Percentiles rank a stretch among this genome's conserved stretches.
These are phyloP conservation scores for Castor canadensis DNA, from an alignment of 2,113 vertebrate genomes.

Conservation along the genomic window DNA sequence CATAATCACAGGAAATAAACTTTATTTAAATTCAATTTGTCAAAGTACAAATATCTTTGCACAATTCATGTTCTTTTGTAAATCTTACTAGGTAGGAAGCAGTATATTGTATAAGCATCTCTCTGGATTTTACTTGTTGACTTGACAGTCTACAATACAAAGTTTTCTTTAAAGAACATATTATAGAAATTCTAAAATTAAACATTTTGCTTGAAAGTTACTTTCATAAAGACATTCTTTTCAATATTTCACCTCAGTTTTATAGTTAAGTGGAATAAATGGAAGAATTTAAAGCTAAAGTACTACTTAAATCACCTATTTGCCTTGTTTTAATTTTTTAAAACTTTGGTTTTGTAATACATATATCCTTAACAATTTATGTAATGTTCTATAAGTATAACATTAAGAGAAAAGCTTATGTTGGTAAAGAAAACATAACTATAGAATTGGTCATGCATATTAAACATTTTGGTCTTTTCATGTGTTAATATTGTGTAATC, in stretches of 20 bases:
- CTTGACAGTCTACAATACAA: constrained; percentile 55
- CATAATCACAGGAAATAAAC: constrained; percentile 68
- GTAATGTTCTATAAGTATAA: constrained; percentile 39
- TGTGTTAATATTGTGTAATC: not conserved
- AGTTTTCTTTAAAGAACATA: constrained; percentile 63
- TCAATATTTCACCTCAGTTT: constrained; percentile 44
- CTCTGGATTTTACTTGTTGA: constrained; percentile 50
- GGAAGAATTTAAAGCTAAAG: constrained; percentile 49
- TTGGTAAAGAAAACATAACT: constrained; percentile 55
- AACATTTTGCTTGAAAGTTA: constrained; percentile 47
- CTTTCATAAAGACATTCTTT: constrained; percentile 30
- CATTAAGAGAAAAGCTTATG: constrained; percentile 50
- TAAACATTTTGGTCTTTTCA: constrained; percentile 37
- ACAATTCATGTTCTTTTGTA: constrained; percentile 42
- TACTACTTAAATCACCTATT: constrained; percentile 58
- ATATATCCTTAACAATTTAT: constrained; percentile 59
- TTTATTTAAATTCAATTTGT: constrained; percentile 82
- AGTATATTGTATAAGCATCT: constrained; percentile 65
- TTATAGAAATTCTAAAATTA: constrained; percentile 67
- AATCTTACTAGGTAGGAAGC: constrained; percentile 41
- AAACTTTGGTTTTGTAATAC: constrained; percentile 3
- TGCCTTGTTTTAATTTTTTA: not conserved
- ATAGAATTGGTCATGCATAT: constrained; percentile 29
- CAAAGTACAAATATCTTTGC: constrained; percentile 74
- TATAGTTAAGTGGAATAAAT: constrained; percentile 49